Conservation (phyloP, 2,888 invertebrate species). For the Stramonita haemastoma region DNA sequence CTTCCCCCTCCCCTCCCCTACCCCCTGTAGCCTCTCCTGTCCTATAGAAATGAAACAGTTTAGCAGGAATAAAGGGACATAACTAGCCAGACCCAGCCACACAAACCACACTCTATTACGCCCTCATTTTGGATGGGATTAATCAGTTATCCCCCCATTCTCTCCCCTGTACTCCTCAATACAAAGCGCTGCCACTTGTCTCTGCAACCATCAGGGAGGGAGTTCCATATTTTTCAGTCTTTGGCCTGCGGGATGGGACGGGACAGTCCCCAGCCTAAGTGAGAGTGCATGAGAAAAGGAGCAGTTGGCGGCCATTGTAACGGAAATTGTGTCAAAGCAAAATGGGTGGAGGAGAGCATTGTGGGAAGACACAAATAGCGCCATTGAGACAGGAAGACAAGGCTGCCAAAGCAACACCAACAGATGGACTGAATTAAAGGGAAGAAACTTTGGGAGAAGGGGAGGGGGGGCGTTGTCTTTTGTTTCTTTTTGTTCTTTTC, state of each 20-base stretch:
- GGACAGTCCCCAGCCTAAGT: neutral
- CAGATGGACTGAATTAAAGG: too few species aligned
- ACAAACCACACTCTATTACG: slow-evolving; percentile 43
- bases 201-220: slow-evolving; percentile 5
- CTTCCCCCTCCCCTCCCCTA: neutral
- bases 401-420: too few species aligned
- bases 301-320: slow-evolving; percentile 36
- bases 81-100: slow-evolving; percentile 27
- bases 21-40: neutral
- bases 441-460: too few species aligned
- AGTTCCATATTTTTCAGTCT: slow-evolving; percentile 37
- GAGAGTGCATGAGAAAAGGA: slow-evolving; percentile 40
- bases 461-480: too few species aligned
- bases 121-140: slow-evolving; percentile 40
- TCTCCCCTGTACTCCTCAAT: neutral
- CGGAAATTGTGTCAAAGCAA: slow-evolving; percentile 31
- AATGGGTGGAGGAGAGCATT: slow-evolving; percentile 19
- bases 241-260: neutral
- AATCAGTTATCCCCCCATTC: slow-evolving; percentile 37
- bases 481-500: too few species aligned
- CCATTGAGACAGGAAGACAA: slow-evolving; percentile 18
- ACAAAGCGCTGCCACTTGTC: slow-evolving; percentile 30
- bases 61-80: neutral
- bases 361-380: neutral
- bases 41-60: neutral